These are phyloP conservation scores for Echinometra lucunter DNA, from an alignment of 53 echinoderm and acorn worm genomes.

Conservation along the genomic window DNA sequence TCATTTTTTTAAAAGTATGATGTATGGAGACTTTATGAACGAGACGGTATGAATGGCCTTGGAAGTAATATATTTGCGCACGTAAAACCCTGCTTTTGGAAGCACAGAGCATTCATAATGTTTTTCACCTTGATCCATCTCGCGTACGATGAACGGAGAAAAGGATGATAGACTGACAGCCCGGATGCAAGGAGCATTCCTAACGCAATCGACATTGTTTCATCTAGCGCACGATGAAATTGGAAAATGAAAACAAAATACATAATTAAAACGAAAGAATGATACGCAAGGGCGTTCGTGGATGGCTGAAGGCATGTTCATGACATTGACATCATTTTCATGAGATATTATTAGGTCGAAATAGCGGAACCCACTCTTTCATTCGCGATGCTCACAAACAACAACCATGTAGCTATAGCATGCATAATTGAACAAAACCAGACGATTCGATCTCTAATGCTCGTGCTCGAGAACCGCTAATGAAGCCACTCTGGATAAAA, in stretches of 20 bases:
- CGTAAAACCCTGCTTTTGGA: neutral
- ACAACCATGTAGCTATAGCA: neutral
- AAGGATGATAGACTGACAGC: neutral
- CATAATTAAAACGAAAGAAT: neutral
- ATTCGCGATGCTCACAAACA: neutral
- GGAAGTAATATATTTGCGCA: neutral
- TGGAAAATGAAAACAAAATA: neutral
- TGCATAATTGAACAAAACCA: neutral
- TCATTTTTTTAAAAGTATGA: neutral
- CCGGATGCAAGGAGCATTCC: neutral
- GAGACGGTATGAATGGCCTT: conserved; percentile 5
- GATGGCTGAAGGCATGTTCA: neutral
- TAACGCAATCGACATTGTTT: neutral
- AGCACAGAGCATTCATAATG: neutral
- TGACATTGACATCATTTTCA: neutral
- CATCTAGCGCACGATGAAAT: neutral
- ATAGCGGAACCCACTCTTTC: neutral
- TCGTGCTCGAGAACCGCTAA: too few species aligned
- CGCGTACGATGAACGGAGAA: neutral
- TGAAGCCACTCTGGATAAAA: too few species aligned
- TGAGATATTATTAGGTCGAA: neutral
- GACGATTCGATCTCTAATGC: neutral
- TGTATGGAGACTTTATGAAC: neutral
- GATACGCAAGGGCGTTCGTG: neutral
- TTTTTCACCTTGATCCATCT: neutral